phyloP scores from a whole-genome alignment of 2,113 vertebrate species.

The Apaloderma vittatum region DNA sequence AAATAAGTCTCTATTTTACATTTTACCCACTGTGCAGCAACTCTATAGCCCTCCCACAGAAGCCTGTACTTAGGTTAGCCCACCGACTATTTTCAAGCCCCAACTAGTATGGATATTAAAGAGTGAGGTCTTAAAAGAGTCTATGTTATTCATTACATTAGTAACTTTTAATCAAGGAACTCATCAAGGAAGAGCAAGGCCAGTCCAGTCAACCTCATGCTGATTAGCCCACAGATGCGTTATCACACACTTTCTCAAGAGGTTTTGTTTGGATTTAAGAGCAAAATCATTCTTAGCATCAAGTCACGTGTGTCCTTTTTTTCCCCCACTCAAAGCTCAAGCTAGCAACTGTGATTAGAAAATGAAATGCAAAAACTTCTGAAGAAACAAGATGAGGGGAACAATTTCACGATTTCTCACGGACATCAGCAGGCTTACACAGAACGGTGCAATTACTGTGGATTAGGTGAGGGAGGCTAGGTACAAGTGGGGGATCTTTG shows the following conservation, averaged over 20 bases:
- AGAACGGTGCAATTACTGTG: background rate
- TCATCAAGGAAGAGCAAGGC: slow-evolving; percentile 30
- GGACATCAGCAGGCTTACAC: background rate
- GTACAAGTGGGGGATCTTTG: background rate
- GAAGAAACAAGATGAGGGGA: background rate
- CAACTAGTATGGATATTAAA: background rate
- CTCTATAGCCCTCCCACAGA: background rate
- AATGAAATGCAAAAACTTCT: slow-evolving; percentile 45
- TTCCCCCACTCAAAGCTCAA: background rate
- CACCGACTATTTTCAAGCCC: background rate
- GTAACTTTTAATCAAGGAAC: slow-evolving; percentile 40
- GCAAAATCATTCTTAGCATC: slow-evolving; percentile 10
- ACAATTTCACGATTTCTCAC: background rate
- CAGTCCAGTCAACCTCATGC: background rate
- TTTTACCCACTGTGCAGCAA: background rate
- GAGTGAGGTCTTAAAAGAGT: background rate
- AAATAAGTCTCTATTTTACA: background rate
- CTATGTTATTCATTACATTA: slow-evolving; percentile 10
- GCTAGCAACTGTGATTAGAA: slow-evolving; percentile 43
- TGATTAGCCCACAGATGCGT: slow-evolving; percentile 12
- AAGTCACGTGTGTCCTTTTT: background rate
- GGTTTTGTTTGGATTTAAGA: slow-evolving; percentile 24
- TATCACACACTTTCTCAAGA: background rate
- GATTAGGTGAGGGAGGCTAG: background rate
- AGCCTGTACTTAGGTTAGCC: background rate